Conservation (phyloP, 2,888 invertebrate species). For the Acrobasis suavella region DNA sequence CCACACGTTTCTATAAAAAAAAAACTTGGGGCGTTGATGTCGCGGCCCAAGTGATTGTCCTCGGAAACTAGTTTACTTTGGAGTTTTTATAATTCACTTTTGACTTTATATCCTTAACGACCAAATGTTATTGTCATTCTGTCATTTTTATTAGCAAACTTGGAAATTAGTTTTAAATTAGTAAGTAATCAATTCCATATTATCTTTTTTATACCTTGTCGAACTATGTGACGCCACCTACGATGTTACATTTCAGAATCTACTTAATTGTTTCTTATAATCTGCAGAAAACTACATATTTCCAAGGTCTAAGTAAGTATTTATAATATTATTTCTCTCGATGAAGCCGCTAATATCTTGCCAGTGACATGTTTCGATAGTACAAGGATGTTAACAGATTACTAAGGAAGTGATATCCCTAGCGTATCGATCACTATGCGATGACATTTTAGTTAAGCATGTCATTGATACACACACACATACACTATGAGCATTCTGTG, state of each 20-base stretch:
- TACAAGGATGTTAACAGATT: constrained; percentile 14
- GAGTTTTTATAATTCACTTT: constrained; percentile 27
- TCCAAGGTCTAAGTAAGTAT: not conserved
- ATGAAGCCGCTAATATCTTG: not conserved
- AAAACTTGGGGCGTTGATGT: constrained; percentile 49
- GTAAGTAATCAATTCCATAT: not conserved
- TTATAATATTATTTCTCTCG: not conserved
- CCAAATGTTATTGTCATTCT: not conserved
- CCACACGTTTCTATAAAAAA: constrained; percentile 64
- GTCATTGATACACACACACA: not conserved
- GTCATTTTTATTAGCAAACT: constrained; percentile 1
- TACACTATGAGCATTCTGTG: no score
- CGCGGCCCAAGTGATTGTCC: constrained; percentile 60
- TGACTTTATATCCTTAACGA: constrained; percentile 2
- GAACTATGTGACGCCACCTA: no score
- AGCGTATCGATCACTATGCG: constrained; percentile 9
- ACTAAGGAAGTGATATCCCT: constrained; percentile 6
- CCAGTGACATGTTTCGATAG: constrained; percentile 6
- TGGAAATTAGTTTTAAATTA: not conserved
- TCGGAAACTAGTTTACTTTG: constrained; percentile 49
- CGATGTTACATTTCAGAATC: no score
- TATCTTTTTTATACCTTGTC: not conserved
- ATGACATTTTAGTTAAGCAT: constrained; percentile 16
- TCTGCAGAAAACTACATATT: not conserved
- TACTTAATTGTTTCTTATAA: not conserved